Evolutionary conservation across 2,888 invertebrate species (phyloP).

Genomic region (Carcina quercana): DNA sequence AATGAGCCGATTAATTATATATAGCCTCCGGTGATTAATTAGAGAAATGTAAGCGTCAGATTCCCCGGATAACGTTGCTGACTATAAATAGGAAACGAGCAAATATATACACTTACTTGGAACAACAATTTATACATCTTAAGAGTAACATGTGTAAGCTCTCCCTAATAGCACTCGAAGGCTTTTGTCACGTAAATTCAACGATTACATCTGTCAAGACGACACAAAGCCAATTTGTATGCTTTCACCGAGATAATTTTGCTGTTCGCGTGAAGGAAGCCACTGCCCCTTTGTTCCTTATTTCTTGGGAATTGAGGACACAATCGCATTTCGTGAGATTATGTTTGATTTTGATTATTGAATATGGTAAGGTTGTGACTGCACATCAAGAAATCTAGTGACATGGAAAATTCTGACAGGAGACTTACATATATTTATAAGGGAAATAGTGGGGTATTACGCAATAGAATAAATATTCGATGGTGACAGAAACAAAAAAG

Average conservation of each 20-base stretch:
- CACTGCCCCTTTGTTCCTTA: neutral
- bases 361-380: neutral
- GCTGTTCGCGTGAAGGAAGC: neutral
- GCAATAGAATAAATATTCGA: too few species aligned
- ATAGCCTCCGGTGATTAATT: too few species aligned
- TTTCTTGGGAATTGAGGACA: too few species aligned
- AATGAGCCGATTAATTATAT: too few species aligned
- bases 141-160: conserved; percentile 26
- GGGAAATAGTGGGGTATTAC: too few species aligned
- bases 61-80: too few species aligned
- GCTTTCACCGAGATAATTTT: conserved; percentile 3
- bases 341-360: neutral
- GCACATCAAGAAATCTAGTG: neutral
- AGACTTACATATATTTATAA: too few species aligned
- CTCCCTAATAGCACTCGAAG: conserved; percentile 29
- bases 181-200: conserved; percentile 45
- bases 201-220: conserved; percentile 50
- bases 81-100: too few species aligned
- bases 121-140: conserved; percentile 8
- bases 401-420: neutral
- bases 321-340: neutral
- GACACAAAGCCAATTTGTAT: conserved; percentile 41
- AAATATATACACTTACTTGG: too few species aligned
- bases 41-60: too few species aligned
- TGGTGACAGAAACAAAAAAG: too few species aligned